phyloP scores from a whole-genome alignment of 2,888 invertebrate species.

The Ormyrus nitidulus region DNA sequence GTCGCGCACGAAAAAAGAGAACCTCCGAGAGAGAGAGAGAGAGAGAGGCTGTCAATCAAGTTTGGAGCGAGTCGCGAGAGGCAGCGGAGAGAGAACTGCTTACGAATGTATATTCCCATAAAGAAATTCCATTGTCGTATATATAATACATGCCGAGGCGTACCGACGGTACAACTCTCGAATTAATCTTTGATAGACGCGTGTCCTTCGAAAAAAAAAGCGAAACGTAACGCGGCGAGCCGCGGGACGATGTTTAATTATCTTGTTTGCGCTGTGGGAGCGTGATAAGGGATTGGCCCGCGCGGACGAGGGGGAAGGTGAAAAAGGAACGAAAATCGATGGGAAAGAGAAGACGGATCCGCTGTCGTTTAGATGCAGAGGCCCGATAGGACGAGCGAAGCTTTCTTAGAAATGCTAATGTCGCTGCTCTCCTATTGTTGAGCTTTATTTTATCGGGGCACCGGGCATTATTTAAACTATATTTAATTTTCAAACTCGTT shows the following conservation, averaged over 20 bases:
- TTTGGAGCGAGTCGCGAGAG: not conserved
- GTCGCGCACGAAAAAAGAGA: not conserved
- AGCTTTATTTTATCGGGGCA: too few species aligned
- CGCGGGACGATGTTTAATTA: constrained; percentile 15
- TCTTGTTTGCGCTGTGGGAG: constrained; percentile 13
- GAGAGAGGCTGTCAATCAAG: constrained; percentile 49
- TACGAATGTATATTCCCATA: constrained; percentile 21
- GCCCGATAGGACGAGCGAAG: constrained; percentile 13
- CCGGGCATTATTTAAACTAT: too few species aligned
- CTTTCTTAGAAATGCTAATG: too few species aligned
- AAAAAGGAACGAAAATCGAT: not conserved
- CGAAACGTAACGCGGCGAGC: not conserved
- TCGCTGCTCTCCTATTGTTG: too few species aligned
- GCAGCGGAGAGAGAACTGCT: constrained; percentile 16
- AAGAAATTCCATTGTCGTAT: constrained; percentile 43
- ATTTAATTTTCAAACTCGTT: too few species aligned
- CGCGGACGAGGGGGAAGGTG: not conserved
- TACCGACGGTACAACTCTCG: not conserved
- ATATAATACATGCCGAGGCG: constrained; percentile 1
- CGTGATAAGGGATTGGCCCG: constrained; percentile 8
- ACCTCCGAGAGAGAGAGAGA: constrained; percentile 39
- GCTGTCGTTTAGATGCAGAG: constrained; percentile 28
- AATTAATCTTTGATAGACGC: constrained; percentile 18
- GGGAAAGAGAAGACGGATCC: not conserved
- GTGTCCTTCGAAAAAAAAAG: not conserved